Evolutionary conservation across 1,140 invertebrate genomes (phyloP).

Genomic region (Drosophila sturtevanti): DNA sequence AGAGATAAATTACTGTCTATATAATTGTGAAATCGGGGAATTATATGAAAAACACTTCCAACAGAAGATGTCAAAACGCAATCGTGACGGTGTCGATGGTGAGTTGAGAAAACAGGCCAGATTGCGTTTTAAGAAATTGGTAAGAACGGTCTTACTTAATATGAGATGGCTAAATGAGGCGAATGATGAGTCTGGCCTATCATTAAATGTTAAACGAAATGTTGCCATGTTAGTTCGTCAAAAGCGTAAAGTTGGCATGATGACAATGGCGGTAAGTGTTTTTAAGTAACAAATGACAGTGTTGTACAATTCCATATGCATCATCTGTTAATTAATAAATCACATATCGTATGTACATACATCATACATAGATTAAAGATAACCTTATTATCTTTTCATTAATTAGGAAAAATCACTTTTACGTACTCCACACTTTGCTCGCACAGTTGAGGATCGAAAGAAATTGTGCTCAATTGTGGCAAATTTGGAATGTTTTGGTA

Average conservation of each 20-base stretch:
- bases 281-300: background rate
- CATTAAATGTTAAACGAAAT: conserved; percentile 72
- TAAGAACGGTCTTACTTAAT: conserved; percentile 52
- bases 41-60: background rate
- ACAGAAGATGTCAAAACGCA: conserved; percentile 38
- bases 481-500: conserved; percentile 50
- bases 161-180: conserved; percentile 53
- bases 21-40: background rate
- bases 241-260: conserved; percentile 65
- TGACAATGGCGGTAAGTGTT: conserved; percentile 65
- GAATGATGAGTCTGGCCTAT: conserved; percentile 53
- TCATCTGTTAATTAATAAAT: too few species aligned
- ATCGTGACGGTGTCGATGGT: conserved; percentile 33
- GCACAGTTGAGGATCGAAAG: conserved; percentile 60
- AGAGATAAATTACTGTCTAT: background rate
- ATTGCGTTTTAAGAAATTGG: conserved; percentile 53
- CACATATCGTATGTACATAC: too few species aligned
- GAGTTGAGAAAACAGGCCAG: conserved; percentile 28
- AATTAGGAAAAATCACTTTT: conserved; percentile 62
- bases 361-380: too few species aligned
- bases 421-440: conserved; percentile 27
- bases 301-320: too few species aligned
- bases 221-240: conserved; percentile 65
- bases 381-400: too few species aligned
- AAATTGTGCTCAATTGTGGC: conserved; percentile 56